Evolutionary conservation across 1,140 invertebrate genomes (phyloP).

Genomic region (Drosophila sp.): DNA sequence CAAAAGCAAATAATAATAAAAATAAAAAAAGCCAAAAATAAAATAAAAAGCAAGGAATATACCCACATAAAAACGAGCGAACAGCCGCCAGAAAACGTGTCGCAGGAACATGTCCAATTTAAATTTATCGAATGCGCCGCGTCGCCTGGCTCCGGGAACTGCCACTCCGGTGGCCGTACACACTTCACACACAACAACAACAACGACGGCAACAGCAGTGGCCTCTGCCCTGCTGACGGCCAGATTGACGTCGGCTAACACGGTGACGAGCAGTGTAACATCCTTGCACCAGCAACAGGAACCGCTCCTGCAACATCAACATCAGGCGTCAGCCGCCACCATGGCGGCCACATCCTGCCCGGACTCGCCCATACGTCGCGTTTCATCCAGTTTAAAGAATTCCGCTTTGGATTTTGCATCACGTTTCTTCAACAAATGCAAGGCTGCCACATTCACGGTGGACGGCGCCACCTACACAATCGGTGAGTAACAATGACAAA

Average conservation of each 20-base stretch:
- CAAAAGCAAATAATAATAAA: conserved; percentile 2
- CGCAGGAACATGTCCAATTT: conserved; percentile 64
- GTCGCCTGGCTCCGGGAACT: conserved; percentile 66
- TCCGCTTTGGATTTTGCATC: conserved; percentile 78
- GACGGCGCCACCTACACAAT: conserved; percentile 91
- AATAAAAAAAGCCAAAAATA: conserved; percentile 13
- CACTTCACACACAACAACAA: conserved; percentile 16
- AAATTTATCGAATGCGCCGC: conserved; percentile 58
- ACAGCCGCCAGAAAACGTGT: background rate
- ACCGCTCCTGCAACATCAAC: background rate
- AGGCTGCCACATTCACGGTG: conserved; percentile 90
- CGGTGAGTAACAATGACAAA: conserved; percentile 85
- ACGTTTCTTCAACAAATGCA: conserved; percentile 89
- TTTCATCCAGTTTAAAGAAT: conserved; percentile 77
- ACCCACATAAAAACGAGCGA: conserved; percentile 24
- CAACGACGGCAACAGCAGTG: conserved; percentile 4
- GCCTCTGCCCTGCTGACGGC: conserved; percentile 54
- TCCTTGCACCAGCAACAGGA: conserved; percentile 32
- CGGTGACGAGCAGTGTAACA: conserved; percentile 47
- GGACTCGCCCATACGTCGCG: conserved; percentile 77
- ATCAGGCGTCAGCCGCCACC: conserved; percentile 41
- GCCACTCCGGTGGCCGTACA: conserved; percentile 60
- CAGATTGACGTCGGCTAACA: conserved; percentile 52
- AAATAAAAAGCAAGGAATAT: conserved; percentile 3
- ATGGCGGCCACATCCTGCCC: conserved; percentile 69